A percentile compares a stretch with the other conserved stretches of the same genome.
These are phyloP conservation scores for Macquaria australasica DNA, from an alignment of 2,113 vertebrate species.

Conservation along the genomic window DNA sequence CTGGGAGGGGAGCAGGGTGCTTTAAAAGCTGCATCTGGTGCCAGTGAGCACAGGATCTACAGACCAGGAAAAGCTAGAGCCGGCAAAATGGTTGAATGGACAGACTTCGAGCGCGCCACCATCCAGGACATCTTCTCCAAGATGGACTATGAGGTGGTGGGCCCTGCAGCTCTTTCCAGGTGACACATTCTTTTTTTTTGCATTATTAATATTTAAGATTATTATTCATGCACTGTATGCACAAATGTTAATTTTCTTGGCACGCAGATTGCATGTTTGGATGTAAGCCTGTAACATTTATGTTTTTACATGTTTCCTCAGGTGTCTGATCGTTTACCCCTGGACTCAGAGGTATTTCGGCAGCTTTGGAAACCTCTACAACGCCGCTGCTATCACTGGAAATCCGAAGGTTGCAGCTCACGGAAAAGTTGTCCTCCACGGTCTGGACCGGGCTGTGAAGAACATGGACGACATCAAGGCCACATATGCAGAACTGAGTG, in stretches of 20 bases:
- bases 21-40: conserved; percentile 18
- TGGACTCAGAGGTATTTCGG: conserved; percentile 86
- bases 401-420: conserved; percentile 86
- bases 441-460: conserved; percentile 83
- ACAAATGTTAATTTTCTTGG: rapidly evolving
- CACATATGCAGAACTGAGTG: conserved; percentile 23
- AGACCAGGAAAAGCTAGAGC: not conserved
- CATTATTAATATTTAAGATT: not conserved
- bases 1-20: not conserved
- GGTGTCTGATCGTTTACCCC: conserved; percentile 86
- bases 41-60: not conserved
- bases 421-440: conserved; percentile 76
- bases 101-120: conserved; percentile 72
- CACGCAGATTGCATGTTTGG: not conserved
- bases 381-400: conserved; percentile 69
- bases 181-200: not conserved
- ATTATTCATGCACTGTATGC: not conserved
- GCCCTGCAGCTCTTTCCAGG: conserved; percentile 55
- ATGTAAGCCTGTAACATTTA: not conserved
- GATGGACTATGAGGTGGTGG: conserved; percentile 57
- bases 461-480: conserved; percentile 27
- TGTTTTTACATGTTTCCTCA: conserved; percentile 27
- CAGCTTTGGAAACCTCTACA: conserved; percentile 88
- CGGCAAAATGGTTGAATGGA: conserved; percentile 78
- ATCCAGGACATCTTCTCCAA: conserved; percentile 72